Percentiles rank a stretch among this genome's conserved stretches.
phyloP scores from a whole-genome alignment of 37 sponge, comb jelly and placozoan genomes.

The Cliona cf. orientalis region DNA sequence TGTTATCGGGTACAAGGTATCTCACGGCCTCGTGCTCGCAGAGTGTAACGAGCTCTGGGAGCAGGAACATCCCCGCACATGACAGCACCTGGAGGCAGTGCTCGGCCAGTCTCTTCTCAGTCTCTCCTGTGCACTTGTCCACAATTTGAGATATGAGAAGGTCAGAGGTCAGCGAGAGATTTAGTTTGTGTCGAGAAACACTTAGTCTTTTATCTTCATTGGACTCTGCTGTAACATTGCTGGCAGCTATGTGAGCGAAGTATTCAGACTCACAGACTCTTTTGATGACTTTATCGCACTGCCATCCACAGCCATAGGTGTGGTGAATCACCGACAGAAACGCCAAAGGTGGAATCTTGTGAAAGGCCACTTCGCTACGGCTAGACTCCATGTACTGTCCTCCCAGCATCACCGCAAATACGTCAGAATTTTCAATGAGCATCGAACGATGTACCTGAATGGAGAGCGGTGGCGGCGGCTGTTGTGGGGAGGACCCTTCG shows the following conservation, averaged over 20 bases:
- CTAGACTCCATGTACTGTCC: constrained; percentile 54
- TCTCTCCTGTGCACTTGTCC: background rate
- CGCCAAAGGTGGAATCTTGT: constrained; percentile 7
- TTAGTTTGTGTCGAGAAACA: background rate
- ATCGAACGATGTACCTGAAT: constrained; percentile 41
- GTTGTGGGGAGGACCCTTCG: background rate
- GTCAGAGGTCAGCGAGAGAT: background rate
- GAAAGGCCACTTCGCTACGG: constrained; percentile 12
- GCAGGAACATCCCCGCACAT: constrained; percentile 50
- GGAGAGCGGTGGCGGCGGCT: no score
- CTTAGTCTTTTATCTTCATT: background rate
- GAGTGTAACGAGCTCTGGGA: constrained; percentile 14
- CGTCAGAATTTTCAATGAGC: constrained; percentile 56
- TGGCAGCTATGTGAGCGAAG: background rate
- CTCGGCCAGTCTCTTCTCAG: background rate
- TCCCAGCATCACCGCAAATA: constrained; percentile 64
- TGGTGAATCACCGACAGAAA: constrained; percentile 58
- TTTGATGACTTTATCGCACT: constrained; percentile 10
- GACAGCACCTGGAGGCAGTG: constrained; percentile 43
- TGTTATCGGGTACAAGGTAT: constrained; percentile 12
- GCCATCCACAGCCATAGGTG: constrained; percentile 65
- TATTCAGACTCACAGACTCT: background rate
- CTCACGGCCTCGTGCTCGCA: constrained; percentile 25
- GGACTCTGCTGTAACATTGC: background rate
- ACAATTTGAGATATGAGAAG: background rate